Percentiles rank a stretch among this genome's conserved stretches.
phyloP scores from a whole-genome alignment of 92 coral and sea anemone genomes.

The Umimayanthus chanpuru region DNA sequence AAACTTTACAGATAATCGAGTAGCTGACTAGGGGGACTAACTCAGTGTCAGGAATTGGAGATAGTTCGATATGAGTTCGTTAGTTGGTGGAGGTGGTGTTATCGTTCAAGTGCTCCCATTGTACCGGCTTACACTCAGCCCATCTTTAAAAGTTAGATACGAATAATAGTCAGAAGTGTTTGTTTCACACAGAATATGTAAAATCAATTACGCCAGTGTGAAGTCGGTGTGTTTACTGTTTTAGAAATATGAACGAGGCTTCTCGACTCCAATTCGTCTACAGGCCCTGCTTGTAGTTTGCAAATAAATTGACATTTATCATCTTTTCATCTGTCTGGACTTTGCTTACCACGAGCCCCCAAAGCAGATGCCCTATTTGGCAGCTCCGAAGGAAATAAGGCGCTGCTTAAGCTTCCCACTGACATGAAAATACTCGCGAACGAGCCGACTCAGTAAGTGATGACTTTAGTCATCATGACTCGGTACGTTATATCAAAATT shows the following conservation, averaged over 20 bases:
- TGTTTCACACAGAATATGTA: constrained; percentile 23
- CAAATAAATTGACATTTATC: constrained; percentile 39
- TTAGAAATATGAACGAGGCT: background rate
- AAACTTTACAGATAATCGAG: background rate
- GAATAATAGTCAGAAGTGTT: background rate
- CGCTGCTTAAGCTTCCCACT: background rate
- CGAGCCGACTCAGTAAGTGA: background rate
- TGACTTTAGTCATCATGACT: too few relatives aligned
- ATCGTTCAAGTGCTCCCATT: background rate
- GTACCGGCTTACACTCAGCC: background rate
- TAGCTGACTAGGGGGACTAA: background rate
- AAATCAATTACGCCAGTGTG: constrained; percentile 1
- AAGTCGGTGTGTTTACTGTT: background rate
- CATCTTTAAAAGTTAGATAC: background rate
- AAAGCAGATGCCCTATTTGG: too few relatives aligned
- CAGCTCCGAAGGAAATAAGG: too few relatives aligned
- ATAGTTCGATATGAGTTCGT: background rate
- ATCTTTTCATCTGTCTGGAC: background rate
- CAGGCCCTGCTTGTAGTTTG: constrained; percentile 27
- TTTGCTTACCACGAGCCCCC: background rate
- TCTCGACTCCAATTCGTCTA: constrained; percentile 1
- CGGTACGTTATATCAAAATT: too few relatives aligned
- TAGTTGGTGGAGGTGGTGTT: background rate
- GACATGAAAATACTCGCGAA: background rate
- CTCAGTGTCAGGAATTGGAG: background rate